Conservation (phyloP, 2,888 invertebrate species). For the Pristionchus japonicus region DNA sequence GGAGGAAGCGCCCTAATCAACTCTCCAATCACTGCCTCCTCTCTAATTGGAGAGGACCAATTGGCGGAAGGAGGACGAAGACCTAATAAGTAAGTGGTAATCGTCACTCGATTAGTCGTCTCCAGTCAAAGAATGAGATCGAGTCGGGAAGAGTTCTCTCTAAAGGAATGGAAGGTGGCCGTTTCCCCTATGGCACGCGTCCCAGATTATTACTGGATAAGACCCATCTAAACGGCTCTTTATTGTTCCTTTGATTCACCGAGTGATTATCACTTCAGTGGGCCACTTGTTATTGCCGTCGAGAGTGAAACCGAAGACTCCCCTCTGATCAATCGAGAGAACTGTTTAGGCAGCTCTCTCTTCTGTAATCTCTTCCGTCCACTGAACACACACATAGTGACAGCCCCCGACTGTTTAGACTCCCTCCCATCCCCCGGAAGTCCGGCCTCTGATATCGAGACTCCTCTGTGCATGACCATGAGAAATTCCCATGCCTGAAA, state of each 20-base stretch:
- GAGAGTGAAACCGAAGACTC: background rate
- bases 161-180: background rate
- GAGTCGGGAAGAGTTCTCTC: background rate
- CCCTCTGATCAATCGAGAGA: background rate
- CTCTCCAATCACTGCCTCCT: constrained; percentile 17
- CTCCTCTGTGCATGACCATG: background rate
- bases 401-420: background rate
- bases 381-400: background rate
- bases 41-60: constrained; percentile 5
- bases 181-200: background rate
- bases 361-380: background rate
- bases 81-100: constrained; percentile 30
- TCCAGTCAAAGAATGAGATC: background rate
- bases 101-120: constrained; percentile 8
- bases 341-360: constrained; percentile 8
- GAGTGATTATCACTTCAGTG: no score
- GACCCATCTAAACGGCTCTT: background rate
- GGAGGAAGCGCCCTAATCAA: constrained; percentile 23
- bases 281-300: background rate
- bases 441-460: constrained; percentile 16
- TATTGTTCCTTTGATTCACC: background rate
- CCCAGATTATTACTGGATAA: constrained; percentile 33
- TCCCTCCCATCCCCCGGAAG: background rate
- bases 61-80: background rate
- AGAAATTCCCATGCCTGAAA: constrained; percentile 14